Conservation (phyloP, 2,888 invertebrate species). For the Atrina japonica region DNA sequence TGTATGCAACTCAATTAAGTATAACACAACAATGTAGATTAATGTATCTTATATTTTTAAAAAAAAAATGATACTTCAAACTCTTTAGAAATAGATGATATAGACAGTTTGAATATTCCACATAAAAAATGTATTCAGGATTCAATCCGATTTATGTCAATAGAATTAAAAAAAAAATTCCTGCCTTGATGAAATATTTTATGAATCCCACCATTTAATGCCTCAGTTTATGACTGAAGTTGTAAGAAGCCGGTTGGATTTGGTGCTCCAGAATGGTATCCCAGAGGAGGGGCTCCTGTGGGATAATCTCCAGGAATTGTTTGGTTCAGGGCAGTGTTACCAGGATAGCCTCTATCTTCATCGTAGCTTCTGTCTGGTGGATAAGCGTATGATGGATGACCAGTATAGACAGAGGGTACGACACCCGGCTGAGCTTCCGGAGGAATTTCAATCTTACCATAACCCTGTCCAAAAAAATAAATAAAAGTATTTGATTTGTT, state of each 20-base stretch:
- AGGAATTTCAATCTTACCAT: conserved; percentile 73
- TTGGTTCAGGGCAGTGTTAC: conserved; percentile 63
- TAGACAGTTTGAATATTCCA: too few species aligned
- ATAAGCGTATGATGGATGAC: conserved; percentile 79
- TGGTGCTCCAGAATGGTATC: conserved; percentile 74
- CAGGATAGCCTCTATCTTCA: conserved; percentile 75
- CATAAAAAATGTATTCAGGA: too few species aligned
- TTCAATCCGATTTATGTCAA: too few species aligned
- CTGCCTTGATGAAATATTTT: too few species aligned
- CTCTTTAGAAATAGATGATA: too few species aligned
- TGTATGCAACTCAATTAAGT: too few species aligned
- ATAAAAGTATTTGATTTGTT: background rate
- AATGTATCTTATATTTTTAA: too few species aligned
- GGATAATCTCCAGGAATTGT: conserved; percentile 64
- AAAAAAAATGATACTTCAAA: too few species aligned
- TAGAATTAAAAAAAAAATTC: too few species aligned
- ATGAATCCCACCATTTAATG: too few species aligned
- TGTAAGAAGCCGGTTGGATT: conserved; percentile 75
- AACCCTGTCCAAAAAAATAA: conserved; percentile 64
- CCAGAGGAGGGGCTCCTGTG: conserved; percentile 77
- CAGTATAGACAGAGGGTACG: conserved; percentile 77
- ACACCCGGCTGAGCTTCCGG: conserved; percentile 73
- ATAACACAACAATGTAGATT: too few species aligned
- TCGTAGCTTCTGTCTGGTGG: conserved; percentile 75
- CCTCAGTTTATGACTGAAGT: conserved; percentile 46